Conservation (phyloP, 2,797 vertebrate genomes). For the Lutjanus campechanus region DNA sequence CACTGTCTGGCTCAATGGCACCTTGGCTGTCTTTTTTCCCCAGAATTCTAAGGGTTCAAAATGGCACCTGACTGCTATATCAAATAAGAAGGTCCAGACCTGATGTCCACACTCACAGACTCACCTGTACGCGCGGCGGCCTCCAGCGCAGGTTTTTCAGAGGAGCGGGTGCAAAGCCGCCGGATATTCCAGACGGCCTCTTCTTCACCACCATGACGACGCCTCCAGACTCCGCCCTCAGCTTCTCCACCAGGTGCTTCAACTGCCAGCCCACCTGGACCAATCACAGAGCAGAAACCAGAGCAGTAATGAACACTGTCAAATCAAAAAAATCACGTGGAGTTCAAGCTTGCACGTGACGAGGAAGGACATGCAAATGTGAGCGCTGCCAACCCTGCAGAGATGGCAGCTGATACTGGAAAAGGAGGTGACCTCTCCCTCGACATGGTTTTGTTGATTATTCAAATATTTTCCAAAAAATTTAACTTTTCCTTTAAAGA, state of each 20-base stretch:
- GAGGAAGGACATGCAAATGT: too few species aligned
- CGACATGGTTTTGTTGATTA: too few species aligned
- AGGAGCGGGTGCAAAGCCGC: slow-evolving; percentile 89
- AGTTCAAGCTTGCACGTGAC: too few species aligned
- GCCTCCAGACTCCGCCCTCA: slow-evolving; percentile 89
- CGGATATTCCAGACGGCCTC: slow-evolving; percentile 87
- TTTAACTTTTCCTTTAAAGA: background rate
- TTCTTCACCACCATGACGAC: slow-evolving; percentile 94
- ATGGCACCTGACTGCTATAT: too few species aligned
- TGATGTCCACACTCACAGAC: background rate
- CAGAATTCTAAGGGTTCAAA: too few species aligned
- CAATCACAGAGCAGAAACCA: slow-evolving; percentile 42
- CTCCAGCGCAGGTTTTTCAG: slow-evolving; percentile 96
- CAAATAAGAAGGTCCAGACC: too few species aligned
- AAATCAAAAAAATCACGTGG: too few species aligned
- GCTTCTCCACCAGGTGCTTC: slow-evolving; percentile 92
- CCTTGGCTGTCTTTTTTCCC: too few species aligned
- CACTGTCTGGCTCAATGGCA: background rate
- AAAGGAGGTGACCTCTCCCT: too few species aligned
- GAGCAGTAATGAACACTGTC: background rate
- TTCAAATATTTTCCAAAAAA: background rate
- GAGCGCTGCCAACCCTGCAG: too few species aligned
- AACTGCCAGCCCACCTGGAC: slow-evolving; percentile 96
- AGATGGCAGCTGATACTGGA: too few species aligned
- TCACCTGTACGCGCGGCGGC: slow-evolving; percentile 92